phyloP scores from a whole-genome alignment of 2,888 invertebrate genomes.

The Rhaphigaster nebulosa region DNA sequence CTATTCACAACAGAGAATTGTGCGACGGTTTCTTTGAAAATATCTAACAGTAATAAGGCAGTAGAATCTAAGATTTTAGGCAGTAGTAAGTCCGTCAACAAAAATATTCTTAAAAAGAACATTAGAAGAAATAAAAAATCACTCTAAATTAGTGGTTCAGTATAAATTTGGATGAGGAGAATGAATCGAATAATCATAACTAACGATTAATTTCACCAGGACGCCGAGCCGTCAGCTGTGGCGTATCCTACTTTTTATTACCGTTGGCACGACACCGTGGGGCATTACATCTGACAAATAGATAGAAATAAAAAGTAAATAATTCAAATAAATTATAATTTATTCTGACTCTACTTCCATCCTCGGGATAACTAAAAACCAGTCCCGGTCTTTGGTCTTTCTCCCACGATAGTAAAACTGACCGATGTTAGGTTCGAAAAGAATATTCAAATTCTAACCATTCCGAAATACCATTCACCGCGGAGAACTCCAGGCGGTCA shows the following conservation, averaged over 20 bases:
- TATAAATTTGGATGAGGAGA: slow-evolving; percentile 1
- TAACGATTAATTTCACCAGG: background rate
- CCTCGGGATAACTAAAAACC: background rate
- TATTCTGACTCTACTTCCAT: background rate
- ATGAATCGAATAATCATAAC: background rate
- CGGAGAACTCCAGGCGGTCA: background rate
- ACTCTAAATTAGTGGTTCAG: background rate
- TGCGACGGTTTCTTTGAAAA: background rate
- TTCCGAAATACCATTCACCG: background rate
- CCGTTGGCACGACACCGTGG: background rate
- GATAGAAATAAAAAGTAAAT: background rate
- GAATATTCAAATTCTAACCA: background rate
- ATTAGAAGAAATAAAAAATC: background rate
- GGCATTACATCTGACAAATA: background rate
- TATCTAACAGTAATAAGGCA: background rate
- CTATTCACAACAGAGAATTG: too few relatives aligned
- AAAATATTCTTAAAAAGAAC: too few relatives aligned
- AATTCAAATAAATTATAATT: slow-evolving; percentile 2
- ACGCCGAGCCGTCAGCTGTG: background rate
- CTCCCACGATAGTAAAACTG: slow-evolving; percentile 23
- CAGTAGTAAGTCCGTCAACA: too few relatives aligned
- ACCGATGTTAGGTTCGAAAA: background rate
- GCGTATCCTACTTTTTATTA: background rate
- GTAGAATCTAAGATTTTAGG: too few relatives aligned
- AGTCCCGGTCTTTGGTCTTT: background rate